These are phyloP conservation scores for Diploscapter pachys DNA, from an alignment of 1,140 invertebrate species.

Conservation along the genomic window DNA sequence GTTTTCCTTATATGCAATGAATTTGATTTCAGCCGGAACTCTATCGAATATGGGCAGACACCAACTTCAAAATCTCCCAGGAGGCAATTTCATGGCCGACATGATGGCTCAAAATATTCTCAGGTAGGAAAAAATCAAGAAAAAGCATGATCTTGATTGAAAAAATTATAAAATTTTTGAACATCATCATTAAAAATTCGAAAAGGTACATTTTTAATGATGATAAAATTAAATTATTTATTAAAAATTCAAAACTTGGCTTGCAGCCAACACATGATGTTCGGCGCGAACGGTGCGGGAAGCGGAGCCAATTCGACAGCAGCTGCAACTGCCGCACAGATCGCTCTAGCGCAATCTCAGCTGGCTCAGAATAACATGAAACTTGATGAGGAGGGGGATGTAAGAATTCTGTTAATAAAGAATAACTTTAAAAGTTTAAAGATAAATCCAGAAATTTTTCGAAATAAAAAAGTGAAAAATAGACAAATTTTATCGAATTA, in stretches of 20 bases:
- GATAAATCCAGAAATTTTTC: not conserved
- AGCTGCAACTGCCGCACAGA: not conserved
- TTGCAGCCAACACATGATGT: conserved; percentile 12
- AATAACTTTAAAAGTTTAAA: not conserved
- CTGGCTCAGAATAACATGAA: conserved; percentile 3
- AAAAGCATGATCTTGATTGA: not conserved
- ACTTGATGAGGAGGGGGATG: not conserved
- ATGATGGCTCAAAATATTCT: conserved; percentile 31
- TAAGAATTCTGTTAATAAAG: not conserved
- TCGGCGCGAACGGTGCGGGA: conserved; percentile 4
- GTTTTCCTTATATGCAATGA: too few relatives aligned
- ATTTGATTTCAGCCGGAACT: conserved; percentile 4
- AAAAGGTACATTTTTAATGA: conserved; percentile 13
- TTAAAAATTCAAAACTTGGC: not conserved
- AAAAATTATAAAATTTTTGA: not conserved
- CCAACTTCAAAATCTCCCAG: conserved; percentile 14
- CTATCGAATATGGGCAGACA: conserved; percentile 28
- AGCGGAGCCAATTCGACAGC: not conserved
- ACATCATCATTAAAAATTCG: not conserved
- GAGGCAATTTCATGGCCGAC: conserved; percentile 30
- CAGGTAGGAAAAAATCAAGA: conserved; percentile 4
- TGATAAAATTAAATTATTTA: not conserved
- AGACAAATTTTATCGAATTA: not conserved
- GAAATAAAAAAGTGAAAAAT: not conserved
- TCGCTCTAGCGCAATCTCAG: not conserved